A percentile compares a stretch with the other conserved stretches of the same genome.
Conservation (phyloP, 2,113 vertebrate species). For the Hoplias malabaricus region DNA sequence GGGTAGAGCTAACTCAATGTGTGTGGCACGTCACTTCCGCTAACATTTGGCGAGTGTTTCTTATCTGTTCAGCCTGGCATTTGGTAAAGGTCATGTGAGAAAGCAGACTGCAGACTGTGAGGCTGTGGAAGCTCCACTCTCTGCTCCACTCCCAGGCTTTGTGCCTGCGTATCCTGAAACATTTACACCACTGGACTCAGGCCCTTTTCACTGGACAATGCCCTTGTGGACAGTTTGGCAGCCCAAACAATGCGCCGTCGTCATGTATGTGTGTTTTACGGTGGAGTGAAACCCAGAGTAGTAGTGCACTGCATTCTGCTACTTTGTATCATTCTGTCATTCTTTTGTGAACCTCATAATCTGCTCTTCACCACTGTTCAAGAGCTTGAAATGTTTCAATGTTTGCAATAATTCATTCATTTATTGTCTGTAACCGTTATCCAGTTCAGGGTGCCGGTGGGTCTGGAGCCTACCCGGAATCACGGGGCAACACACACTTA, state of each 20-base stretch:
- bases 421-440: no score
- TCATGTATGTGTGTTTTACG: background rate
- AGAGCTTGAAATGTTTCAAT: no score
- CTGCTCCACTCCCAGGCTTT: slow-evolving; percentile 30
- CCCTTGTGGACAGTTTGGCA: background rate
- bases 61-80: slow-evolving; percentile 52
- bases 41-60: slow-evolving; percentile 50
- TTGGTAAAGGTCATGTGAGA: slow-evolving; percentile 53
- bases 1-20: slow-evolving; percentile 4
- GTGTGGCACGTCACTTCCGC: slow-evolving; percentile 34
- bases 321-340: no score
- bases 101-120: slow-evolving; percentile 28
- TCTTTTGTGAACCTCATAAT: no score
- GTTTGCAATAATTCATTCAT: no score
- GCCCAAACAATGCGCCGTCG: background rate
- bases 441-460: no score
- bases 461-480: no score
- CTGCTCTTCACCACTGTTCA: no score
- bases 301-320: background rate
- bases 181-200: background rate
- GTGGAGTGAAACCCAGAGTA: background rate
- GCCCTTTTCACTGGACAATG: slow-evolving; percentile 34
- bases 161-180: slow-evolving; percentile 20
- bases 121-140: background rate
- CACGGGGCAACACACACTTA: no score